phyloP scores from a whole-genome alignment of 2,113 vertebrate genomes.

The Rhinichthys klamathensis region DNA sequence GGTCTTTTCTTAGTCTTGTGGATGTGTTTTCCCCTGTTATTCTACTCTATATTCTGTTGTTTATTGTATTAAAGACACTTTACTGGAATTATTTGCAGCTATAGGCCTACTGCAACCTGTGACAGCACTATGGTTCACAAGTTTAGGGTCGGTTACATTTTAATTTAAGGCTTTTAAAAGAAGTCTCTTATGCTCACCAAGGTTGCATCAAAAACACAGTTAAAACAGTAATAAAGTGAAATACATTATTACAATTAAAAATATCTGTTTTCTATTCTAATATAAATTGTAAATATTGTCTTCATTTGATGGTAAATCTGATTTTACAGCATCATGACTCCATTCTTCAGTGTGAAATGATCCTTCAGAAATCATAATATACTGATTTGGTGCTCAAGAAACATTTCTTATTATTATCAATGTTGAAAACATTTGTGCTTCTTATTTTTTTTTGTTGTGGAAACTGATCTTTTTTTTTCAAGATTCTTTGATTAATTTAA shows the following conservation, averaged over 20 bases:
- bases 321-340: not conserved
- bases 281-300: not conserved
- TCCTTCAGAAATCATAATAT: not conserved
- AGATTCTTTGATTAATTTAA: not conserved
- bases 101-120: no score
- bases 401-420: not conserved
- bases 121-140: not conserved
- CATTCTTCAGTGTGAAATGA: not conserved
- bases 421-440: not conserved
- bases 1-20: no score
- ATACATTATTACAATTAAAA: no score
- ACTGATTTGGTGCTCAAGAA: not conserved
- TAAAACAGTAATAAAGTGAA: no score
- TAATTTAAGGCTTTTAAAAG: no score
- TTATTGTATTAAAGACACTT: no score
- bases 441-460: not conserved
- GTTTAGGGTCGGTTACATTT: not conserved
- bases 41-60: no score
- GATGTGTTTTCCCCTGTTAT: no score
- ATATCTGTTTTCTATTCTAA: not conserved
- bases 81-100: no score
- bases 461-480: not conserved
- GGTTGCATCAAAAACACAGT: no score
- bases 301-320: not conserved
- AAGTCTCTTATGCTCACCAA: no score